Evolutionary conservation across 2,888 invertebrate genomes (phyloP), one percentile per base, ranked within the genome.

Genomic region (Agrotis clavis): DNA sequence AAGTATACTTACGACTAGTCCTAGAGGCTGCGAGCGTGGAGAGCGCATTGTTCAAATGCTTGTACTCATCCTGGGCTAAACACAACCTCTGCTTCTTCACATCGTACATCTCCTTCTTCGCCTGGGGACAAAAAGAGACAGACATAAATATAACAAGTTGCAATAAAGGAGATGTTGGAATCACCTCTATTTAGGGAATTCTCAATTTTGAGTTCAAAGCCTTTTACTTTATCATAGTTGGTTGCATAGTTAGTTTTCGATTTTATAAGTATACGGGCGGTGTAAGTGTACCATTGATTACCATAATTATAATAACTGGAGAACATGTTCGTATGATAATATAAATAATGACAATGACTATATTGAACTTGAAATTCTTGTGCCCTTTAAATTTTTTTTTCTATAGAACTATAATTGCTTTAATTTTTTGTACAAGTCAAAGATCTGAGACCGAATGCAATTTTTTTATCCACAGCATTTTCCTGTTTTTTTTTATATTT

Each of bases 51-150:
- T 98, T 99, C 77, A 99, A 97, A 93, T 99, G 98, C 92, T 99
- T 98, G 96, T 99, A 99, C 95, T 99, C 99, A 94, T 99, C 99
- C 95, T 99, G 99, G 68, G 99, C 99, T 88, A 99, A 96, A 90
- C 98, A 97, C 87, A 99, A 96, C 91, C 99, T 97, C 96, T 99
- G 99, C 91, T 99, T 98, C 95, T 99, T 99, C 83, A 99, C 98
- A 95, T 99, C 98, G 96, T 98, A 98, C 94, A 99, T 99, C 96
- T 99, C 99, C 93, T 99, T 98, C 96, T 99, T 99, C 87, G 99
- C 99, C 98, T 99, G 97, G 21, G 92, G 86, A 94, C 91, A 93
- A 94, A 83, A 66, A 61, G 76, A 75, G 63, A 84, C 25, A n/a
- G 62, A 67, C 25, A 67, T 64, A 61, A 30, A 60, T 53, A 60